Evolutionary conservation across 2,888 invertebrate species (phyloP), one percentile per base, ranked within the genome.

Genomic region (Ligdia adustata): DNA sequence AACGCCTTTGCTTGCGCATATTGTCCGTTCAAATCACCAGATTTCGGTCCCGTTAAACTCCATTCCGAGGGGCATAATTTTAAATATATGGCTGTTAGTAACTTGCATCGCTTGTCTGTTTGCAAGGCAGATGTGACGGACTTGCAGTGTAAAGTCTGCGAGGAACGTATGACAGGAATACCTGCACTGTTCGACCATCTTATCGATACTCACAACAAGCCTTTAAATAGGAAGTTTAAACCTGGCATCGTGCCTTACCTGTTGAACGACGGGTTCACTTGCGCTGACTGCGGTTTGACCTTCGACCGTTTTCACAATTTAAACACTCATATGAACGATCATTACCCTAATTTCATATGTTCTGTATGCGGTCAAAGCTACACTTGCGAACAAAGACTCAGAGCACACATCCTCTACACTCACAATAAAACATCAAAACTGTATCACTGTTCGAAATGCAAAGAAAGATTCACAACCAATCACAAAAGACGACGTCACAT

Each of bases 1-100:
- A 86, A 87, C 0, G 53, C 66, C 1, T 88, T 83, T 56, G 70
- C 68, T 13, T 88, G 87, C 47, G 81, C 77, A 1, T 78, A 66
- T 55, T 88, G 87, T 52, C 2, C 85, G 1, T 40, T 28, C 16
- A 24, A 14, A 9, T 46, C 46, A 3, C 32, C 26, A 7, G 40
- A 46, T 15, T 40, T 46, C 9, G 34, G 14, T 3, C 22, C 28
- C 9, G 18, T 46, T 4, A 39, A 12, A 15, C 9, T n/a, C 2
- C 45, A 46, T 9, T 73, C 84, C 1, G 71, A 37, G 71, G 60
- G 44, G 34, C 46, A 40, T 9, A 18, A 2, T 3, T 9, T 20
- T 5, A 20, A 14, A 29, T 70, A 82, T 1, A 67, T 66, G 18
- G 67, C 31, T 3, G 9, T 31, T 14, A 20, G 31, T 22, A 24